phyloP scores from a whole-genome alignment of 2,113 vertebrate species.

The Picathartes gymnocephalus region DNA sequence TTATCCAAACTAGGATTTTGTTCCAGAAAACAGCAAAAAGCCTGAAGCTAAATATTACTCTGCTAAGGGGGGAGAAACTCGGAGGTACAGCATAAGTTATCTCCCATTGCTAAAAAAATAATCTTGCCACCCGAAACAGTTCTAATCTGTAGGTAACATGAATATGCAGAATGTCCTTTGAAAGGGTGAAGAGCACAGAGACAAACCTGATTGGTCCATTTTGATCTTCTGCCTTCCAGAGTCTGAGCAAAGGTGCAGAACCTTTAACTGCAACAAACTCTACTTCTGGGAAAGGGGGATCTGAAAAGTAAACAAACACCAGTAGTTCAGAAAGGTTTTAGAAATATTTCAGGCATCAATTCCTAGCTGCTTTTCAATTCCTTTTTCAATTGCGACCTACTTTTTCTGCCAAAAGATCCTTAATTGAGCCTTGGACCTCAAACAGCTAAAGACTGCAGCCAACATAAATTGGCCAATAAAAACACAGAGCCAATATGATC shows the following conservation, averaged over 20 bases:
- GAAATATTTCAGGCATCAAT: background rate
- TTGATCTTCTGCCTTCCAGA: slow-evolving; percentile 72
- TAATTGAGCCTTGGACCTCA: background rate
- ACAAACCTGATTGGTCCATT: slow-evolving; percentile 87
- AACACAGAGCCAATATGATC: background rate
- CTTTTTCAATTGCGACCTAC: background rate
- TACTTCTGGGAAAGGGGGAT: slow-evolving; percentile 77
- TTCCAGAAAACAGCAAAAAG: background rate
- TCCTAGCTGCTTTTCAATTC: background rate
- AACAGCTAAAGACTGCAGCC: background rate
- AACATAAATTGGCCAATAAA: background rate
- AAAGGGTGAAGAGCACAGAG: background rate
- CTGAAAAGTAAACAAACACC: slow-evolving; percentile 64
- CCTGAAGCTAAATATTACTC: background rate
- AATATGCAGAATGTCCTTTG: background rate
- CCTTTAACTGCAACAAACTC: slow-evolving; percentile 74
- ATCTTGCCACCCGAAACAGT: background rate
- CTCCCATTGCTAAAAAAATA: background rate
- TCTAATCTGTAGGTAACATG: background rate
- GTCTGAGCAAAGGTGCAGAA: slow-evolving; percentile 72
- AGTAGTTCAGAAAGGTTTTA: background rate
- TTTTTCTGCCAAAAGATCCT: background rate
- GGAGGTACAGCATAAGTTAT: background rate
- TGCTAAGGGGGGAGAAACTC: background rate
- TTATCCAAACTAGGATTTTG: background rate